Conservation (phyloP, 2,113 vertebrate genomes). For the Psilopsiagon aurifrons region DNA sequence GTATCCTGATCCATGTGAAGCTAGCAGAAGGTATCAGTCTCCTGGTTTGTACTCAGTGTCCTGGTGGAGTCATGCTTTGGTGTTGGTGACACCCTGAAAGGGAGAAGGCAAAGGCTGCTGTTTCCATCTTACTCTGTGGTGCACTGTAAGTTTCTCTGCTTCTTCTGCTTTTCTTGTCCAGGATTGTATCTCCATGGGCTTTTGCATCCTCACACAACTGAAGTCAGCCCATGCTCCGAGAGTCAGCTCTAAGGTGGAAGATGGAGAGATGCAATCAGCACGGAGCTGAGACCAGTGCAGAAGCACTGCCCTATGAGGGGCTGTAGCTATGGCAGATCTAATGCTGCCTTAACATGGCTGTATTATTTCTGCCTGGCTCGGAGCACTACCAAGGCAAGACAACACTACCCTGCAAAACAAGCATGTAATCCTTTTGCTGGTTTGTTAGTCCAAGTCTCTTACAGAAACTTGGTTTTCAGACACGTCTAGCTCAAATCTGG, state of each 20-base stretch:
- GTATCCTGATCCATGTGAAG: background rate
- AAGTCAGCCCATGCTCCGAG: rapidly evolving
- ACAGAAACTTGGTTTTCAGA: background rate
- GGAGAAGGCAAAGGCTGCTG: background rate
- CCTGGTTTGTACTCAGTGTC: background rate
- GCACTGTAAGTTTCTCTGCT: background rate
- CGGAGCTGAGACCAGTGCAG: background rate
- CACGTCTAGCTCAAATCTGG: background rate
- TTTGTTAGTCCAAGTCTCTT: background rate
- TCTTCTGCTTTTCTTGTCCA: background rate
- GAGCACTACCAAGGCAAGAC: background rate
- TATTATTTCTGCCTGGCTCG: background rate
- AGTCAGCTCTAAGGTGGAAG: background rate
- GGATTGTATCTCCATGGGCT: background rate
- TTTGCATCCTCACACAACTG: rapidly evolving
- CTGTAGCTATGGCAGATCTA: background rate
- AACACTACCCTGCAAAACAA: background rate
- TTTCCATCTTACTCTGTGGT: background rate
- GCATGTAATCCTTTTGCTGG: background rate
- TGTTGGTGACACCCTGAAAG: background rate
- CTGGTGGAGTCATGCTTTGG: background rate
- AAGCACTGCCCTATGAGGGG: background rate
- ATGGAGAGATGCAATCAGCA: background rate
- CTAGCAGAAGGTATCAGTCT: background rate
- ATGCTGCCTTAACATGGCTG: background rate